Conservation (phyloP, 2,888 invertebrate genomes). For the Thysanoteuthis rhombus region DNA sequence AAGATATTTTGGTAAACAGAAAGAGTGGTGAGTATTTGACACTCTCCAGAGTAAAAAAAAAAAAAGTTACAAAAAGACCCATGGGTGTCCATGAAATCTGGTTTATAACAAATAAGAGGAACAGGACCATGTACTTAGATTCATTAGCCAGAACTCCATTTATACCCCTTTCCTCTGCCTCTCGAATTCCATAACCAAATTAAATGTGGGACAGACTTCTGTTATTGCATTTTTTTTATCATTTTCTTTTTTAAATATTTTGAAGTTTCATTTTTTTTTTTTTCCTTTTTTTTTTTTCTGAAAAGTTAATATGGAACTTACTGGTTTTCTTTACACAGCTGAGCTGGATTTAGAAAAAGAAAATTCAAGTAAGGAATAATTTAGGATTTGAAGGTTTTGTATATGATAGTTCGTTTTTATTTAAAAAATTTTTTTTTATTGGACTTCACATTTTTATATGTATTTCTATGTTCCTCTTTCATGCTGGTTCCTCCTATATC, state of each 20-base stretch:
- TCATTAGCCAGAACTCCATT: neutral
- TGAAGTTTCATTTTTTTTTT: neutral
- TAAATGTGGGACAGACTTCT: neutral
- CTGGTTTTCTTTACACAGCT: too few relatives aligned
- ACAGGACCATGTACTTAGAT: neutral
- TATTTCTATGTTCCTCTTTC: neutral
- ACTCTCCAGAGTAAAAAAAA: neutral
- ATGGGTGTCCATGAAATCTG: neutral
- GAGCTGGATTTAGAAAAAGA: neutral
- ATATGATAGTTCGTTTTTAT: neutral
- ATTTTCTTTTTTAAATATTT: neutral
- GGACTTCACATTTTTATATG: neutral
- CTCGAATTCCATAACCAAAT: neutral
- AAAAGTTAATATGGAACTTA: neutral
- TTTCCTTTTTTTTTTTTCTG: too few relatives aligned
- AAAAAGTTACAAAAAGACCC: neutral
- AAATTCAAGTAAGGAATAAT: too few relatives aligned
- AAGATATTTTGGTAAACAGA: neutral
- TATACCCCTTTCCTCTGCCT: neutral
- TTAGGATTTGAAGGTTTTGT: neutral
- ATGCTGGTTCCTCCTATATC: neutral
- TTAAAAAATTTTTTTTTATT: too few relatives aligned
- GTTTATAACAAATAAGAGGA: neutral
- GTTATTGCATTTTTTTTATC: neutral
- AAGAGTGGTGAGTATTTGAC: neutral